Conservation (phyloP, 2,113 vertebrate species). For the Otis tarda region DNA sequence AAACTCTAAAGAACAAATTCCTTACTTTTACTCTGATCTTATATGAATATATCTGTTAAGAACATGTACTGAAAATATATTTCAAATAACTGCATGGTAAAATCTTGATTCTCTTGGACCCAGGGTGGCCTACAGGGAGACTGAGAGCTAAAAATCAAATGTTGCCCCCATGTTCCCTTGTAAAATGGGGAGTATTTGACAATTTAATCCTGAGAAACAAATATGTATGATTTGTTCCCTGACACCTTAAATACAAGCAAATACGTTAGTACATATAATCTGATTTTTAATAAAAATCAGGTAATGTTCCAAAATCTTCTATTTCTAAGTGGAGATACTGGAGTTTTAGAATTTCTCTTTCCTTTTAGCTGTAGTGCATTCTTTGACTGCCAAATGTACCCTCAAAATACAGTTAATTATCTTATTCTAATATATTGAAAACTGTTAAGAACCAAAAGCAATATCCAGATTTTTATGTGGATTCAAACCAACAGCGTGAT, state of each 20-base stretch:
- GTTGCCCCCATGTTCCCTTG: background rate
- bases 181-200: background rate
- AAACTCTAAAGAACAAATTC: background rate
- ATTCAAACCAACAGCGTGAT: background rate
- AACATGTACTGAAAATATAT: background rate
- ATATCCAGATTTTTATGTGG: background rate
- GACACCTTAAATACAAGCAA: background rate
- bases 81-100: background rate
- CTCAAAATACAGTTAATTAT: background rate
- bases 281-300: background rate
- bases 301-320: background rate
- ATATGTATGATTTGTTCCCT: background rate
- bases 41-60: background rate
- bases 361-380: background rate
- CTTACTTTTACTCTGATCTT: background rate
- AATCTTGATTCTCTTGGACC: background rate
- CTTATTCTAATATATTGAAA: background rate
- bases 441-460: background rate
- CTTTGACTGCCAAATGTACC: background rate
- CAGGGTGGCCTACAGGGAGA: background rate
- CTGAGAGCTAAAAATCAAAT: background rate
- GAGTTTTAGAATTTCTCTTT: background rate
- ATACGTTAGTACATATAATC: background rate
- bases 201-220: background rate
- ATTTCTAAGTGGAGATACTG: background rate